Percentiles rank a stretch among this genome's conserved stretches.
Conservation (phyloP, 1,140 invertebrate species). For the Caerostris extrusa region DNA sequence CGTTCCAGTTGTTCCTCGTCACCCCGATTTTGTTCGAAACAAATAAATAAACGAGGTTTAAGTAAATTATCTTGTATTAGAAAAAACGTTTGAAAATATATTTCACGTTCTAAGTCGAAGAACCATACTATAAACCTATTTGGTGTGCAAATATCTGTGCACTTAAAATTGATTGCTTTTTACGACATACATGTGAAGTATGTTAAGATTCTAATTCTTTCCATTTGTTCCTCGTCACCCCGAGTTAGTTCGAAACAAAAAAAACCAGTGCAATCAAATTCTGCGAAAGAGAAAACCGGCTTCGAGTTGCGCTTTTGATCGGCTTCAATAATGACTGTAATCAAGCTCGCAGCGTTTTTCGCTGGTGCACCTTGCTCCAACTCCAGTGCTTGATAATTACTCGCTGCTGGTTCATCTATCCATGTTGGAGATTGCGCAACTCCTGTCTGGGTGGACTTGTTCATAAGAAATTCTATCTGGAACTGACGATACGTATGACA, state of each 20-base stretch:
- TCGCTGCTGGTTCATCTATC: not conserved
- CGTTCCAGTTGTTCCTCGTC: too few relatives aligned
- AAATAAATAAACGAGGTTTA: too few relatives aligned
- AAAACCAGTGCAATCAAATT: not conserved
- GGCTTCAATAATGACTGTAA: not conserved
- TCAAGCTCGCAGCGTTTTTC: not conserved
- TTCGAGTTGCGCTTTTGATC: not conserved
- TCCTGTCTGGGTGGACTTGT: not conserved
- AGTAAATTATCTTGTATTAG: too few relatives aligned
- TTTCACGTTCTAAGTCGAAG: too few relatives aligned
- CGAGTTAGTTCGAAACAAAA: not conserved
- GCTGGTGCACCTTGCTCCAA: not conserved
- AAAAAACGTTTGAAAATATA: too few relatives aligned
- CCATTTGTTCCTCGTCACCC: too few relatives aligned
- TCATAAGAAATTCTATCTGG: not conserved
- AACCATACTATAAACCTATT: too few relatives aligned
- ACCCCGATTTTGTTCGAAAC: too few relatives aligned
- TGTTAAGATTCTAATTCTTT: too few relatives aligned
- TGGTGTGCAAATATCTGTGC: too few relatives aligned
- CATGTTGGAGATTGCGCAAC: not conserved
- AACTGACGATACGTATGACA: not conserved
- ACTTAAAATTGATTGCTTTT: too few relatives aligned
- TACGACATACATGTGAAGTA: too few relatives aligned
- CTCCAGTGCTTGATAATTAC: not conserved
- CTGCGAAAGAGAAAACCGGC: constrained; percentile 14